phyloP scores from a whole-genome alignment of 37 sponge, comb jelly and placozoan genomes.

The Bolinopsis microptera region DNA sequence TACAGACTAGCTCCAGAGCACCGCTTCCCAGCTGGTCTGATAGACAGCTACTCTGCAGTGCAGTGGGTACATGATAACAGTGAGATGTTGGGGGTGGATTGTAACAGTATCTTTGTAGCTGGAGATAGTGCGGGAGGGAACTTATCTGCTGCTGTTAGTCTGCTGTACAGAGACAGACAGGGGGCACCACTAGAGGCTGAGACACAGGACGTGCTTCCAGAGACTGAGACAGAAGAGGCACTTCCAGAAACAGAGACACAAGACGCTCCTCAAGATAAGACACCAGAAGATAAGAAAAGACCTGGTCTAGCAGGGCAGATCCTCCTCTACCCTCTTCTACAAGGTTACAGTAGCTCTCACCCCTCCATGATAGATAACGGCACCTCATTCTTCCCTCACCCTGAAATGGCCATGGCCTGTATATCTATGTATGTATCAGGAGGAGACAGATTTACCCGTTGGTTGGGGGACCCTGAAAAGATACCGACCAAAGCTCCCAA shows the following conservation, averaged over 20 bases:
- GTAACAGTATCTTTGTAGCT: neutral
- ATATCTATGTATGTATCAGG: neutral
- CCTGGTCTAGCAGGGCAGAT: conserved; percentile 28
- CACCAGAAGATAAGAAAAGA: neutral
- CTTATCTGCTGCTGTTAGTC: neutral
- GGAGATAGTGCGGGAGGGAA: conserved; percentile 56
- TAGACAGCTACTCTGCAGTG: neutral
- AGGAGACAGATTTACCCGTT: neutral
- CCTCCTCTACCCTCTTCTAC: conserved; percentile 9
- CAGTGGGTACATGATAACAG: neutral
- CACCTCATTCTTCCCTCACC: neutral
- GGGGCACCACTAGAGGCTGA: neutral
- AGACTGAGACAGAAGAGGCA: neutral
- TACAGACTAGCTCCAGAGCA: conserved; percentile 9
- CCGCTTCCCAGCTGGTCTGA: conserved; percentile 38
- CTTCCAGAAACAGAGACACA: conserved; percentile 1
- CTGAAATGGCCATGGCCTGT: neutral
- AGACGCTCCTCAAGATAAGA: no score
- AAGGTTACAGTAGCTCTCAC: neutral
- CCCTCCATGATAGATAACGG: neutral
- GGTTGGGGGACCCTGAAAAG: neutral
- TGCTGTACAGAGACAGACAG: neutral
- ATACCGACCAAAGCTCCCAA: neutral
- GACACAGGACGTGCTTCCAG: neutral
- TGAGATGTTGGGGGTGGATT: neutral